Evolutionary conservation across 2,113 vertebrate genomes (phyloP).

Genomic region (Poeciliopsis prolifica): DNA sequence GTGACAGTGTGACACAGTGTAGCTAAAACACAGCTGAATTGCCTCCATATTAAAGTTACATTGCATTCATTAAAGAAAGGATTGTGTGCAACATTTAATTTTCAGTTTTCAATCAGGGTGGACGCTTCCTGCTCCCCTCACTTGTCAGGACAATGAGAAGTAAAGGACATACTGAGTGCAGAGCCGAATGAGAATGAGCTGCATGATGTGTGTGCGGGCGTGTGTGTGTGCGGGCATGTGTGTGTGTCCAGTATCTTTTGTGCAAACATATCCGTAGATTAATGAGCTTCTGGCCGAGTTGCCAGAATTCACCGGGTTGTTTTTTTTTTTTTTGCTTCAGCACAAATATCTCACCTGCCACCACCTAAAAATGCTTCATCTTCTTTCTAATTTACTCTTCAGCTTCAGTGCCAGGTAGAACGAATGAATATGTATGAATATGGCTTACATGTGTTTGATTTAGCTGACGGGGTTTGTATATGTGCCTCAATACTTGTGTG

Average conservation of each 20-base stretch:
- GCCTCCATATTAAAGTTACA: constrained; percentile 9
- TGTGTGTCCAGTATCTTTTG: constrained; percentile 28
- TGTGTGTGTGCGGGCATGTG: constrained; percentile 4
- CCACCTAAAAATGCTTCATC: constrained; percentile 35
- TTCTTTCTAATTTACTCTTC: constrained; percentile 48
- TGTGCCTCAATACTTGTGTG: constrained; percentile 9
- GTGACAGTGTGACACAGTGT: background rate
- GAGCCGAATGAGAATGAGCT: constrained; percentile 58
- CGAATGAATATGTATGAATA: constrained; percentile 47
- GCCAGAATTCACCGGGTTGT: constrained; percentile 26
- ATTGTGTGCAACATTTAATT: constrained; percentile 15
- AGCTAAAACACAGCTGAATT: background rate
- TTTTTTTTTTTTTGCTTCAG: background rate
- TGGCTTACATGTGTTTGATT: constrained; percentile 36
- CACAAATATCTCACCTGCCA: constrained; percentile 18
- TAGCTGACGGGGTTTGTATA: background rate
- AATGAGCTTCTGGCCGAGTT: constrained; percentile 62
- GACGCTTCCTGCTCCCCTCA: constrained; percentile 48
- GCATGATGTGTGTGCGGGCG: constrained; percentile 18
- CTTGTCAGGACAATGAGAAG: constrained; percentile 64
- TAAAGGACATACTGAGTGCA: constrained; percentile 58
- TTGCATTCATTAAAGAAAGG: constrained; percentile 3
- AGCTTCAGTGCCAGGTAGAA: constrained; percentile 21
- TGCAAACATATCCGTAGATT: constrained; percentile 64
- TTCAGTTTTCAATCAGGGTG: constrained; percentile 40